Evolutionary conservation across 1,140 invertebrate species (phyloP), one percentile per base, ranked within the genome.

Genomic region (Archegozetes longisetosus): DNA sequence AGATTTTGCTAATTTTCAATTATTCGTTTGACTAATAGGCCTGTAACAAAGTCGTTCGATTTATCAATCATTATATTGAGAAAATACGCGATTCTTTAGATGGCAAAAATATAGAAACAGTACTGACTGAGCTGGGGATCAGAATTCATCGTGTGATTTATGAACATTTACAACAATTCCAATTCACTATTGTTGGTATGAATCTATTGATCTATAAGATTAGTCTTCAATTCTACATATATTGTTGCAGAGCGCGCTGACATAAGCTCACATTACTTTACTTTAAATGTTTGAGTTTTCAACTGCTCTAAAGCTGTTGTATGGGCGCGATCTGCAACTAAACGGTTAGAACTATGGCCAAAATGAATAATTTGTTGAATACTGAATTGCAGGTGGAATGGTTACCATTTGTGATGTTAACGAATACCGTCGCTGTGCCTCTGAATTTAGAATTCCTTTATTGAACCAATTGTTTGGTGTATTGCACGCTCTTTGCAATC

Each of bases 351-450:
- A n/a, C n/a, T n/a, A n/a, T n/a, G n/a, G n/a, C n/a, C n/a, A n/a
- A n/a, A n/a, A n/a, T n/a, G n/a, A n/a, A n/a, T n/a, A n/a, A n/a
- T n/a, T n/a, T n/a, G n/a, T n/a, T n/a, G n/a, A n/a, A n/a, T n/a
- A n/a, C n/a, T n/a, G n/a, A n/a, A n/a, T n/a, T n/a, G n/a, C n/a
- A 85, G 85, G 91, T 58, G 93, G 91, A 2, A 95, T 98, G 87
- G 84, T 91, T 70, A 88, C 88, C 1, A 94, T 98, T 62, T 97
- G 90, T 75, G 95, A 98, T 77, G 86, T 98, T 55, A 96, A 95
- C 69, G 94, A 97, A 71, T 83, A 84, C 71, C 77, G 91, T 28
- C 89, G 82, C 70, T 88, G 82, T 75, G 82, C 85, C 12, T 80
- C 84, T 65, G 76, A 80, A 66, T 78, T 88, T 67, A 77, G 82